Evolutionary conservation across 2,888 invertebrate genomes (phyloP).

Genomic region (Eupithecia pulchellata): DNA sequence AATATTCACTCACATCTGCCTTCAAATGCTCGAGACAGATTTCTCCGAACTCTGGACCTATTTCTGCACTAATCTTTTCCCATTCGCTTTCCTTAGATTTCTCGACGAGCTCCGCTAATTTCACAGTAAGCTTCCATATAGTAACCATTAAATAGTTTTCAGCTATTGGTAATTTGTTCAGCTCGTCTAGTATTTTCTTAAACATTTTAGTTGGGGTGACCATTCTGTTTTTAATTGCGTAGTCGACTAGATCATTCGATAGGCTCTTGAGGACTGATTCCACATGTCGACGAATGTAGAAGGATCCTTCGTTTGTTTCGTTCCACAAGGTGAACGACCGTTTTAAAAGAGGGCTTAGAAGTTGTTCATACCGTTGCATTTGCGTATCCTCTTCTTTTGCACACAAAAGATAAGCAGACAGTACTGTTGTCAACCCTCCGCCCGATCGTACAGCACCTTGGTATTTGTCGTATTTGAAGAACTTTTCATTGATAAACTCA

Average conservation of each 20-base stretch:
- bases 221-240: constrained; percentile 47
- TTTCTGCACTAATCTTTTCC: constrained; percentile 46
- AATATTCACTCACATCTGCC: constrained; percentile 58
- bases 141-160: constrained; percentile 64
- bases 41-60: constrained; percentile 56
- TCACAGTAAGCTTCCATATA: constrained; percentile 57
- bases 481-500: constrained; percentile 55
- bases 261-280: constrained; percentile 51
- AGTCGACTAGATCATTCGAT: constrained; percentile 50
- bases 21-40: constrained; percentile 58
- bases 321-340: constrained; percentile 53
- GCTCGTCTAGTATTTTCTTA: constrained; percentile 48
- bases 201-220: constrained; percentile 56
- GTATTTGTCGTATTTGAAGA: constrained; percentile 45
- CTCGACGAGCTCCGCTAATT: constrained; percentile 52
- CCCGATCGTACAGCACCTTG: constrained; percentile 17
- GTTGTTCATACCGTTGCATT: constrained; percentile 55
- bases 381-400: constrained; percentile 56
- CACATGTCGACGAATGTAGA: constrained; percentile 47
- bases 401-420: constrained; percentile 60
- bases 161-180: constrained; percentile 52
- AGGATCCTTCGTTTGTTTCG: constrained; percentile 44
- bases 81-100: constrained; percentile 44
- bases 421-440: constrained; percentile 47
- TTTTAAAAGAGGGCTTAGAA: constrained; percentile 58